Evolutionary conservation across 92 coral and sea anemone genomes (phyloP), one percentile per base, ranked within the genome.

Genomic region (Parazoanthus darwini): DNA sequence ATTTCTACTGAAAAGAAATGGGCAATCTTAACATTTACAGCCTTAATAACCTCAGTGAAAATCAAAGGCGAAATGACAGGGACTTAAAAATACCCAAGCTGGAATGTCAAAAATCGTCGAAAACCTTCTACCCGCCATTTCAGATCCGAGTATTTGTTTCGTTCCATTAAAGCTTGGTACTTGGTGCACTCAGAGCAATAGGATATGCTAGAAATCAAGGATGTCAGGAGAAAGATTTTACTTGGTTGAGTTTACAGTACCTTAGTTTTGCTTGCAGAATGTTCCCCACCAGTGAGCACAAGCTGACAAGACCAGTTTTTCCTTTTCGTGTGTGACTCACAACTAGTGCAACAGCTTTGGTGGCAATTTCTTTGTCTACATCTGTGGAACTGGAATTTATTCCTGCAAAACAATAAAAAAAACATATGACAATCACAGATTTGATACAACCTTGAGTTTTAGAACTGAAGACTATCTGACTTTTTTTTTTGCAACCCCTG

Each of bases 181-280:
- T 54, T 54, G 59, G 3, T 54, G 59, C 59, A 11, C 59, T 54
- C 59, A 54, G 3, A 54, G 59, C 14, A 54, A 54, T 54, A 11
- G 59, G 59, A 15, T 13, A 54, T 2, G 59, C 20, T 13, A 54
- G 18, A 3, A 54, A 54, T 13, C 59, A 54, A 54, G 59, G 59
- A 15, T 2, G 13, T 11, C 59, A 54, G 9, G 70, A 63, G 26
- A 3, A 63, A 18, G 70, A 3, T 18, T 63, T 63, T 63, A 9
- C 25, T 63, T 63, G 66, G 2, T 58, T 20, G 15, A 23, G 16
- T 13, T 8, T 13, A 7, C 22, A 59, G 10, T 83, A 84, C 87
- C 87, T 84, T 58, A 33, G 18, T 68, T 71, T 84, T 72, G 68
- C 79, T 71, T 71, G 67, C 77, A 84, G 87, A 84, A 84, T 71